phyloP scores from a whole-genome alignment of 1,140 invertebrate genomes.

The Anadara kagoshimensis region DNA sequence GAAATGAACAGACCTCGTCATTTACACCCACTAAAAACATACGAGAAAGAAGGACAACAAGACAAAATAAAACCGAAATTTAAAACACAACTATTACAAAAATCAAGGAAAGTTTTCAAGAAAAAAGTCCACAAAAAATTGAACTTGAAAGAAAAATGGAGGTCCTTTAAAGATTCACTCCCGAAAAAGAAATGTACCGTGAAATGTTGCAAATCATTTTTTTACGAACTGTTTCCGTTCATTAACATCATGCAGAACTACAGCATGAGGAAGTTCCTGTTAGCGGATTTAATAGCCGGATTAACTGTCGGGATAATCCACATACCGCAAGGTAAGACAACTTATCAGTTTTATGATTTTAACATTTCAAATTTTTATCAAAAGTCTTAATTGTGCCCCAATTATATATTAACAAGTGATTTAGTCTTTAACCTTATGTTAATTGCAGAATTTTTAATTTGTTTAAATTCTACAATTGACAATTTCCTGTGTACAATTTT shows the following conservation, averaged over 20 bases:
- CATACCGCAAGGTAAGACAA: conserved; percentile 75
- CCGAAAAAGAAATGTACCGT: conserved; percentile 40
- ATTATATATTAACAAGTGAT: no score
- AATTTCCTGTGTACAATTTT: no score
- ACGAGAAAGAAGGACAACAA: neutral
- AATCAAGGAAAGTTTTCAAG: conserved; percentile 29
- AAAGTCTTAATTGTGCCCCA: no score
- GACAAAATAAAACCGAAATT: conserved; percentile 24
- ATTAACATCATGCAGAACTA: conserved; percentile 70
- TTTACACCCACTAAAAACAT: no score
- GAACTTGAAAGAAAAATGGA: conserved; percentile 6
- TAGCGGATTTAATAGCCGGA: conserved; percentile 74
- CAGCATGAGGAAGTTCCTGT: conserved; percentile 66
- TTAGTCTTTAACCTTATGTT: no score
- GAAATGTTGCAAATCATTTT: conserved; percentile 37
- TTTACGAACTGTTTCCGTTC: conserved; percentile 67
- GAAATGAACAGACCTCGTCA: conserved; percentile 30
- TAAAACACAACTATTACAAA: conserved; percentile 23
- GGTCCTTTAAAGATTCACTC: conserved; percentile 15
- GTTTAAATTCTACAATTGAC: no score
- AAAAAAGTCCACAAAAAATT: conserved; percentile 20
- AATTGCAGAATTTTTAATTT: no score
- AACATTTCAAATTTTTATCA: no score
- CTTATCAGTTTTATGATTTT: neutral
- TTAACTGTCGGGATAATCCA: conserved; percentile 77